A percentile compares a stretch with the other conserved stretches of the same genome.
Conservation (phyloP, 2,797 vertebrate species). For the Oophaga sylvatica region DNA sequence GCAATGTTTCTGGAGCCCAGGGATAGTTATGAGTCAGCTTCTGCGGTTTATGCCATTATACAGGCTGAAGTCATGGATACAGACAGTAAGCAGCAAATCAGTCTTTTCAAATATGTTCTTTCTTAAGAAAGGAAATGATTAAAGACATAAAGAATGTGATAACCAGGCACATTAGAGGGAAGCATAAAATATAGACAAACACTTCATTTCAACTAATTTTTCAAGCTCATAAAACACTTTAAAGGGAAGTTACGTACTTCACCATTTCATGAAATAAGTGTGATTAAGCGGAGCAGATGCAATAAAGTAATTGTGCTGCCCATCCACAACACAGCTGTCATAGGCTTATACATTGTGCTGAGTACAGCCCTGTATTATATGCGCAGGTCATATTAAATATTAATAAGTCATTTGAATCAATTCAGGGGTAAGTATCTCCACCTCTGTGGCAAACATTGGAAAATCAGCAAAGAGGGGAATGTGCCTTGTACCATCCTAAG, state of each 20-base stretch:
- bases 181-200: constrained; percentile 30
- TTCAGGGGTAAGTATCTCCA: too few relatives aligned
- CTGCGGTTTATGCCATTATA: constrained; percentile 37
- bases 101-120: constrained; percentile 30
- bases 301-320: background rate
- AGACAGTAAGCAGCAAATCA: constrained; percentile 43
- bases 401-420: too few relatives aligned
- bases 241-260: constrained; percentile 5
- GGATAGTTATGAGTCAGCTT: constrained; percentile 41
- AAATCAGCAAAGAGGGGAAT: too few relatives aligned
- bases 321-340: constrained; percentile 1
- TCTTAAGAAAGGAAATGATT: constrained; percentile 40
- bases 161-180: constrained; percentile 31
- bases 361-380: background rate
- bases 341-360: background rate
- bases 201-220: constrained; percentile 16
- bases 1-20: constrained; percentile 33
- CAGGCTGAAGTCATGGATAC: constrained; percentile 49
- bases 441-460: too few relatives aligned
- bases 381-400: background rate
- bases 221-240: constrained; percentile 25
- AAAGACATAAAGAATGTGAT: constrained; percentile 42
- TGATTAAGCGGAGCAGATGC: constrained; percentile 1
- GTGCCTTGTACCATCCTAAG: too few relatives aligned
- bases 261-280: background rate